Percentiles rank a stretch among this genome's conserved stretches.
phyloP scores from a whole-genome alignment of 2,797 vertebrate species.

The Glyptemys insculpta region DNA sequence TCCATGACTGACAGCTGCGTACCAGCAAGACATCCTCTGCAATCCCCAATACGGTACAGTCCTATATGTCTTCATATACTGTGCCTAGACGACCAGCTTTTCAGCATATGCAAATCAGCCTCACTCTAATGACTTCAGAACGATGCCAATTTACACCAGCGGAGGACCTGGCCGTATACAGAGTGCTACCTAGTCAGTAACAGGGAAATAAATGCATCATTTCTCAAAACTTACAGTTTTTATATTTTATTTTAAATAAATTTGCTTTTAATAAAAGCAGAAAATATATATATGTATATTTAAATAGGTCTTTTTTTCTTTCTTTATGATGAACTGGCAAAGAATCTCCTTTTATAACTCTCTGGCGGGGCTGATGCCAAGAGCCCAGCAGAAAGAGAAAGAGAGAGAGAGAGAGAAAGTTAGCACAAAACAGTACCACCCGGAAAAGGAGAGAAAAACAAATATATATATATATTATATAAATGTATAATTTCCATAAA shows the following conservation, averaged over 20 bases:
- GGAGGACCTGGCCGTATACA: neutral
- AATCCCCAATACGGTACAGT: constrained; percentile 14
- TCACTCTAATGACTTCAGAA: neutral
- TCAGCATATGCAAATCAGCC: neutral
- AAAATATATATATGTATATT: constrained; percentile 79
- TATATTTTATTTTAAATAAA: constrained; percentile 81
- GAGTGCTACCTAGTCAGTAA: neutral
- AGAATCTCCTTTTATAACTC: constrained; percentile 53
- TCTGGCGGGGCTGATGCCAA: constrained; percentile 9
- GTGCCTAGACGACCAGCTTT: neutral
- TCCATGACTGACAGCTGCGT: neutral
- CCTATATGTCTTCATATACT: neutral
- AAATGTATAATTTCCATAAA: constrained; percentile 79
- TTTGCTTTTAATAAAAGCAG: constrained; percentile 84
- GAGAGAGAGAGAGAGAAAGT: constrained; percentile 50
- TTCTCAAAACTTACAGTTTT: constrained; percentile 65
- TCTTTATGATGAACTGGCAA: constrained; percentile 64
- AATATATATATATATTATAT: constrained; percentile 66
- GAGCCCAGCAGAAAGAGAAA: neutral
- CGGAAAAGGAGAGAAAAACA: constrained; percentile 67
- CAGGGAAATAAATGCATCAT: constrained; percentile 60
- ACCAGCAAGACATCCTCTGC: neutral
- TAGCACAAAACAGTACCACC: constrained; percentile 43
- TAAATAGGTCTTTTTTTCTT: constrained; percentile 68
- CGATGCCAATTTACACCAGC: neutral